Evolutionary conservation across 1,140 invertebrate species (phyloP), one percentile per base, ranked within the genome.

Genomic region (Dolichoris vasculosae): DNA sequence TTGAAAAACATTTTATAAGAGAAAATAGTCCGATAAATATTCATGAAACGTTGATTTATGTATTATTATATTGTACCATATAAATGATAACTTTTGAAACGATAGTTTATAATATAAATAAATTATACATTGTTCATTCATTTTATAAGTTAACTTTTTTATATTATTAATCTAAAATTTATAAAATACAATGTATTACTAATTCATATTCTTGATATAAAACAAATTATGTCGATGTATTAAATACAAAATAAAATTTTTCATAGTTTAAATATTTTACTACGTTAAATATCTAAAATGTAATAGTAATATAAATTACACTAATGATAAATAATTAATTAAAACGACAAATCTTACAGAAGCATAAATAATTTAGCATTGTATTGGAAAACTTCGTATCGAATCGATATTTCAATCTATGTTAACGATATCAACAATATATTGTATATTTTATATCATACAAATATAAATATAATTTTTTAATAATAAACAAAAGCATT

Each of bases 1-100:
- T 48, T 64, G 73, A 71, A 84, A 80, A 73, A 51, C 35, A 48
- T 82, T 67, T 84, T 84, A 26, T 59, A 85, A 75, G 51, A 59
- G 59, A 59, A 59, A 63, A 80, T 43, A 17, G 23, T n/a, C 15
- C 20, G 0, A 46, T 55, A 32, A 67, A 15, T 32, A 7, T 83
- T 59, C 32, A 59, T 63, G 26, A 55, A 43, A 83, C 43, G 76
- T 76, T 63, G n/a, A 43, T 84, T 77, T 84, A 20, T 84, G 43
- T 55, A 59, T 71, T 71, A 71, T 43, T 30, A 59, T 84, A 38
- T 67, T 81, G 17, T 69, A 67, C 69, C 51, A 78, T 84, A 75
- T 59, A 32, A 35, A 23, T 43, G 63, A 75, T 43, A 73, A 75
- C 73, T 80, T 6, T 20, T 80, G 9, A 63, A 79, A 77, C 43